A percentile compares a stretch with the other conserved stretches of the same genome.
phyloP scores from a whole-genome alignment of 2,888 invertebrate genomes.

The Andrena flavipes region DNA sequence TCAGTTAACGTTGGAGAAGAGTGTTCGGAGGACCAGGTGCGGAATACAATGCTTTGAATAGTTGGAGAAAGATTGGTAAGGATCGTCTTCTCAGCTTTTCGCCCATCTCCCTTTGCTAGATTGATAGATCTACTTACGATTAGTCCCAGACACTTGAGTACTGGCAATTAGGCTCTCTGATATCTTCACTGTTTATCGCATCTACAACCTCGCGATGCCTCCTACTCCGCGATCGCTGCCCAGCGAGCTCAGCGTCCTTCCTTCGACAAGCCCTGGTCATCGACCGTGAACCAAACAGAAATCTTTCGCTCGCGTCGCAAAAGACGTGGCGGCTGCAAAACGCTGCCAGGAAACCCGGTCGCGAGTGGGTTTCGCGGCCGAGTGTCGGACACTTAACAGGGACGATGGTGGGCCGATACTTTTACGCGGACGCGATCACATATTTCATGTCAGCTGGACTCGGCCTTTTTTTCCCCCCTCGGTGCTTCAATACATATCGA shows the following conservation, averaged over 20 bases:
- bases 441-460: constrained; percentile 79
- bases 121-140: constrained; percentile 18
- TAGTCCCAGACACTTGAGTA: no score
- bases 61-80: constrained; percentile 18
- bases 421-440: constrained; percentile 75
- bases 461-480: constrained; percentile 45
- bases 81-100: constrained; percentile 19
- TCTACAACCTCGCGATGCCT: no score
- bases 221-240: no score
- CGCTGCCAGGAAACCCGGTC: constrained; percentile 65
- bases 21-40: constrained; percentile 1
- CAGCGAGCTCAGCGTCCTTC: background rate
- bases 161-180: no score
- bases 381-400: constrained; percentile 71
- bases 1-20: constrained; percentile 1
- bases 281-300: constrained; percentile 22
- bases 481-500: constrained; percentile 36
- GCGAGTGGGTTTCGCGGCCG: constrained; percentile 71
- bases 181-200: no score
- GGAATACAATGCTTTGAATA: background rate
- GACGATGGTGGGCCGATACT: constrained; percentile 79
- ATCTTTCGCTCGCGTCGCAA: constrained; percentile 42
- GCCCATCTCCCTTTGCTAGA: constrained; percentile 32
- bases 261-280: background rate
- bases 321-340: constrained; percentile 43